Base-by-base conservation (phyloP, 2,888 invertebrate genomes). In the Cryptus armator region DNA sequence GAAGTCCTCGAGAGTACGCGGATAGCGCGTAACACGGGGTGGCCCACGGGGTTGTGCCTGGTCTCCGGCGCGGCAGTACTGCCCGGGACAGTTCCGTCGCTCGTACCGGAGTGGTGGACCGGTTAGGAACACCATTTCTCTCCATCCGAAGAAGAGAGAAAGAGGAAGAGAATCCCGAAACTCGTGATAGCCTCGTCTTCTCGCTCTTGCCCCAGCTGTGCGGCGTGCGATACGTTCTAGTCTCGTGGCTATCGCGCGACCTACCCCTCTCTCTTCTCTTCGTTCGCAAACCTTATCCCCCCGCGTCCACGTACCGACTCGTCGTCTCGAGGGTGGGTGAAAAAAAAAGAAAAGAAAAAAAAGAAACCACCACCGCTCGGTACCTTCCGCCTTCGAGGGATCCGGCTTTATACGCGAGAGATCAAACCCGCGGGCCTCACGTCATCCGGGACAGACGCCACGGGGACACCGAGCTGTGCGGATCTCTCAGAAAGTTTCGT, bases 41-140 rank as follows among this genome's bases (percentile, higher is more conserved):
- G 66, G 81, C 77, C 62, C n/a, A 74, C 70, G 71, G 80, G 70
- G 56, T 81, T 67, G 83, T 87, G 88, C 88, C 86, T 86, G 88
- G 86, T 88, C 83, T 86, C 82, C 87, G 32, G 82, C 87, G 86
- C 89, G 89, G 86, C 90, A 91, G 91, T 91, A 90, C 89, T 90
- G 89, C 91, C 91, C 90, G 91, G 91, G 91, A 89, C 90, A 89
- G 88, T 76, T 76, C 32, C 76, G 76, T 90, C 87, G 87, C 87
- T 89, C 89, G 89, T 89, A 88, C 86, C 81, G 81, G 66, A 44
- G 46, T 77, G 48, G 24, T 32, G 78, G 72, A n/a, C 37, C 84
- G 83, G 80, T 75, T 46, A 74, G 12, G 19, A 56, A 24, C 59
- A 19, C 16, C 16, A 19, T 59, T 59, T 24, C 43, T 24, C 66